Conservation (phyloP, 1,140 invertebrate species). For the Panagrolaimus sp. region DNA sequence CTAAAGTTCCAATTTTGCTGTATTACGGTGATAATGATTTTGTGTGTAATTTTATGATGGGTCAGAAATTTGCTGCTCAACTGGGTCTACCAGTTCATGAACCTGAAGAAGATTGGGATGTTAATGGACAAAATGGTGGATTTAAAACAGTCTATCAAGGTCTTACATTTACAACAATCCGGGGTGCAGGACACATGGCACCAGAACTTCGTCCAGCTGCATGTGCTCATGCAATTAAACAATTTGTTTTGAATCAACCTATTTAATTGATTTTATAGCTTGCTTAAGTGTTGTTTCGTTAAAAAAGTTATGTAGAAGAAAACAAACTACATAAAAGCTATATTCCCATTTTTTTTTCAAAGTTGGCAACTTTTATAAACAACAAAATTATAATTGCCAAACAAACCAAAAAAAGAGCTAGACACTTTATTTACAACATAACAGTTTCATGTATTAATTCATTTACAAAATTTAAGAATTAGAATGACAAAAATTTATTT, state of each 20-base stretch:
- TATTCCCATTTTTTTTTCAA: no score
- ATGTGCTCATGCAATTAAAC: constrained; percentile 60
- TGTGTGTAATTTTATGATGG: constrained; percentile 63
- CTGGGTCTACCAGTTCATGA: constrained; percentile 45
- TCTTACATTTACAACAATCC: constrained; percentile 54
- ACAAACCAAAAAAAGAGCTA: no score
- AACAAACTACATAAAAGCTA: no score
- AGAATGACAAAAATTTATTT: no score
- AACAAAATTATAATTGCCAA: not conserved
- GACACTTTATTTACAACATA: no score
- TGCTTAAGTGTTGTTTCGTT: no score
- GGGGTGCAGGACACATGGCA: constrained; percentile 62
- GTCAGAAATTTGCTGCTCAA: constrained; percentile 48
- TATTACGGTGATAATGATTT: constrained; percentile 65
- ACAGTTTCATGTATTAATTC: no score
- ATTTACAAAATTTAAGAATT: no score
- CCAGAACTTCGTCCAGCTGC: constrained; percentile 63
- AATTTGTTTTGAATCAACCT: constrained; percentile 59
- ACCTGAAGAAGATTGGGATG: constrained; percentile 56
- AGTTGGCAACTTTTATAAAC: no score
- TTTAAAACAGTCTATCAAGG: constrained; percentile 57
- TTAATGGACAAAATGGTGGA: constrained; percentile 51
- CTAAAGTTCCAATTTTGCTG: constrained; percentile 60
- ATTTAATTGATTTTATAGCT: no score
- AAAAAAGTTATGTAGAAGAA: no score